Evolutionary conservation across 2,113 vertebrate genomes (phyloP), one percentile per base, ranked within the genome.

Genomic region (Tachysurus fulvidraco): DNA sequence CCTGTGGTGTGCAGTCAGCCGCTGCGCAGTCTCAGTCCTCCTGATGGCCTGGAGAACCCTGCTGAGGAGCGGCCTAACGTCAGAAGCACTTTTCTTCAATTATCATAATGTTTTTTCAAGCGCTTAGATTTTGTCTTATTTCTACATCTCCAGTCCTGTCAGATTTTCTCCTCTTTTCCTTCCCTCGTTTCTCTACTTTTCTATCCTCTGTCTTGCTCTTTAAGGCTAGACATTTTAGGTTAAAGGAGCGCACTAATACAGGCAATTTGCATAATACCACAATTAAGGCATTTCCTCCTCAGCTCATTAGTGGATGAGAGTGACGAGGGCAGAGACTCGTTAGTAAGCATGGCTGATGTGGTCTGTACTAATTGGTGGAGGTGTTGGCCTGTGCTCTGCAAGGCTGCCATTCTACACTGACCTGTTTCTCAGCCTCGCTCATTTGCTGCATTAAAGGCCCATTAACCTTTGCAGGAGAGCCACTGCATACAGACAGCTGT

Each of bases 1-100:
- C 94, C 36, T 96, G 98, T 99, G 12, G 98, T 99, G 88, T 97
- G 98, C 90, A 98, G 97, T 90, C 98, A 99, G 88, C 98, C 98
- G 19, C 94, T 96, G 77, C 96, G 98, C 88, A 98, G 96, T 88
- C 95, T 98, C 12, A 98, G 95, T 91, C 95, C 97, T 13, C 97
- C 98, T 5, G 97, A 99, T 74, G 96, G 95, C 74, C 93, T 96
- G 81, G 98, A 99, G 93, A 95, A 96, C 81, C 95, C 96, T 65
- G 93, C 95, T 0, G 96, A 98, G 87, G 96, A 95, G 85, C 87
- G 91, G 30, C 81, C 93, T 89, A 57, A 91, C 92, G 89, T 92
- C 89, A 28, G 60, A 12, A 52, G 1, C 6, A 1, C 14, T 44
- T 69, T 30, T 54, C 2, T 23, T 36, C 3, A 69, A 54, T 3